Conservation (phyloP, 2,888 invertebrate species). For the Scaeva pyrastri region DNA sequence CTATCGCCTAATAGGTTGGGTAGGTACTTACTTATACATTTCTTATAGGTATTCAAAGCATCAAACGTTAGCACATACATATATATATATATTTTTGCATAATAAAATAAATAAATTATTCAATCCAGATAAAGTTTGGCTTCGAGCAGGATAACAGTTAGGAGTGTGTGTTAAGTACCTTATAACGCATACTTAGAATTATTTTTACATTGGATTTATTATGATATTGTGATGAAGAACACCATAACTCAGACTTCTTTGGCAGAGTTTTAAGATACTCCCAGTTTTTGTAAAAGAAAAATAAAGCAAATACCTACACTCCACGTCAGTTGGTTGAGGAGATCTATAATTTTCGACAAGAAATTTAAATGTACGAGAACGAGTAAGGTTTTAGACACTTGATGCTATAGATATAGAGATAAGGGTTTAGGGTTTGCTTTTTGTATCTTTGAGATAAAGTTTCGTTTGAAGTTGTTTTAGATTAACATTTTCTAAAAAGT, state of each 20-base stretch:
- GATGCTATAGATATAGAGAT: no score
- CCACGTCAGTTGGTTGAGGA: not conserved
- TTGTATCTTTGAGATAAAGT: no score
- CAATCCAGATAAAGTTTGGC: not conserved
- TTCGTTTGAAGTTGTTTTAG: no score
- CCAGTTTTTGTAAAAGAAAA: not conserved
- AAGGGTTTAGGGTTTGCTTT: no score
- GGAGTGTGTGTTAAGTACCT: not conserved
- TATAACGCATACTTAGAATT: not conserved
- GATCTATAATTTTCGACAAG: no score
- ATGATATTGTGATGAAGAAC: not conserved
- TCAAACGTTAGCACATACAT: not conserved
- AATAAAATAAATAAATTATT: slow-evolving; percentile 22
- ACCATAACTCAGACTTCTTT: not conserved
- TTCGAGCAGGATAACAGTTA: no score
- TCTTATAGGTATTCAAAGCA: not conserved
- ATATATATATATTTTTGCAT: slow-evolving; percentile 12
- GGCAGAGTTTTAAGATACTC: not conserved
- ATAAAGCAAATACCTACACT: not conserved
- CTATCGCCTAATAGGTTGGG: not conserved
- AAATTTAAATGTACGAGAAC: no score
- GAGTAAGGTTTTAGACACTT: no score
- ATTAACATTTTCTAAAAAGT: no score
- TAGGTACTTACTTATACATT: not conserved
- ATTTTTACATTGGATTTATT: slow-evolving; percentile 5